Evolutionary conservation across 2,888 invertebrate species (phyloP), one percentile per base, ranked within the genome.

Genomic region (Rhagonycha lutea): DNA sequence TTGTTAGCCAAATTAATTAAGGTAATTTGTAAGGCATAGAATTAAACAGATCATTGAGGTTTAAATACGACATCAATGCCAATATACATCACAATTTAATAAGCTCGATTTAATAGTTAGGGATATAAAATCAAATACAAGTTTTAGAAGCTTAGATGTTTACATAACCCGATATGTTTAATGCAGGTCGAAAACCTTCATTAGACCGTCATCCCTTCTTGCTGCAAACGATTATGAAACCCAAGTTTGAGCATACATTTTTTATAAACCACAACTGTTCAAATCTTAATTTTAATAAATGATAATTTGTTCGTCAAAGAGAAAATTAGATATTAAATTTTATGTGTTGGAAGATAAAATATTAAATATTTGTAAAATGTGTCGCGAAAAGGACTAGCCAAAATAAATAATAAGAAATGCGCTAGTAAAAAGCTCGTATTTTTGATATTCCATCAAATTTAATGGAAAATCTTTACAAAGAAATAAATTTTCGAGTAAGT

Each of bases 101-200:
- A 68, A 68, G 72, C 72, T 29, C 72, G 61, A 67, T 72, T 72
- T 72, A 72, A 61, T 26, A 32, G 72, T 72, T 65, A 68, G 72
- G 72, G 28, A 28, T 68, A 60, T 69, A 72, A 72, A 72, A 72
- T 72, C 67, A 67, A 72, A 61, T 72, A 68, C 61, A 72, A 71
- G 71, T 71, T 65, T 65, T 47, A 23, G 63, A 18, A 72, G 65
- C 72, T 72, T 72, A 72, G 60, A 68, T 72, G 72, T 72, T 67
- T 72, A 72, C 72, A 68, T 67, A 72, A 67, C 68, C 72, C 72
- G 72, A 72, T 72, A 72, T 68, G 72, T 72, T 72, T 72, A 72
- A 72, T 72, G 72, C 72, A 72, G 67, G 60, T 68, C 61, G 67
- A 72, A 68, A 72, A 72, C 72, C 72, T 72, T 72, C 72, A 72